Evolutionary conservation across 1,140 invertebrate species (phyloP), one percentile per base, ranked within the genome.

Genomic region (Dysdera silvatica): DNA sequence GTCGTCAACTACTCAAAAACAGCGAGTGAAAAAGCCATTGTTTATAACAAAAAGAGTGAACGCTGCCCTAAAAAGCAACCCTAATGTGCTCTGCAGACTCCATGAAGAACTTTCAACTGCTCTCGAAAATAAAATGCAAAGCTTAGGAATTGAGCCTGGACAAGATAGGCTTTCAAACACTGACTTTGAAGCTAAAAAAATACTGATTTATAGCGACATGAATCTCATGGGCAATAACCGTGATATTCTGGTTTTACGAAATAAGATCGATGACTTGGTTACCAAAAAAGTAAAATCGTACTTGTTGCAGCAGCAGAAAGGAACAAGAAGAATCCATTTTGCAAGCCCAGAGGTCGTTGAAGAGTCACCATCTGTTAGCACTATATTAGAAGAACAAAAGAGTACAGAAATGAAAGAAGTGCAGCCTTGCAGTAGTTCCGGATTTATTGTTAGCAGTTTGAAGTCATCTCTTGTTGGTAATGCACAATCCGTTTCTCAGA

Each of bases 131-230:
- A 60, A 60, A 51, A n/a, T 60, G 23, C 33, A 37, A 51, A n/a
- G 20, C 41, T 51, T 51, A 14, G 24, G 23, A 23, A 26, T 60
- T 29, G 3, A n/a, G 18, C 57, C 45, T 4, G 8, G 23, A n/a
- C 14, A 12, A 29, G 18, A 37, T 26, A 33, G 45, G n/a, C 29
- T 60, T 12, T 60, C 57, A 10, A 12, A 18, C 16, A 35, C 10
- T 20, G 47, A 60, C 14, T 60, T 28, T 51, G 32, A 60, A n/a
- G 40, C 37, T 20, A 60, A 60, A 51, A 60, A 28, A 26, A 8
- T 24, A n/a, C 23, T 60, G 23, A 16, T 60, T 26, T 35, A 60
- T 28, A 7, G 45, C 20, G 57, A 60, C 8, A 49, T 6, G n/a
- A 23, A 51, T 5, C 3, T 49, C 12, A 20, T 60, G 23, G 7